Evolutionary conservation across 2,888 invertebrate species (phyloP).

Genomic region (Nymphalis urticae): DNA sequence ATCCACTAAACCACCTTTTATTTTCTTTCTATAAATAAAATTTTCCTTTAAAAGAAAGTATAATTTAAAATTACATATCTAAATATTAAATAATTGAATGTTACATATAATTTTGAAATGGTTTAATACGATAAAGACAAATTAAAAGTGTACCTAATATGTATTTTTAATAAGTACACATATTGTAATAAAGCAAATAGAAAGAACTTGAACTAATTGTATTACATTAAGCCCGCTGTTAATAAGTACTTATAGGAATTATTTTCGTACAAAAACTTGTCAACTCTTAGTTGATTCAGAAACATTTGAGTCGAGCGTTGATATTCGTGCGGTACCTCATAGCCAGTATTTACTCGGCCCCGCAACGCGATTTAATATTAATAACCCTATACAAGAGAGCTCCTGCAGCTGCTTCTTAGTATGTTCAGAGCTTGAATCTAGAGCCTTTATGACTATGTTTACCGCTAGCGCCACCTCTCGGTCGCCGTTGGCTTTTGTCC

Average conservation of each 20-base stretch:
- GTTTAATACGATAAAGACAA: too few species aligned
- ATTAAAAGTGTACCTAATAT: too few species aligned
- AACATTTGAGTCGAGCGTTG: slow-evolving; percentile 4
- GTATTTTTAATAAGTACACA: too few species aligned
- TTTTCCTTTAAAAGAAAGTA: too few species aligned
- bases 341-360: slow-evolving; percentile 61
- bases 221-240: too few species aligned
- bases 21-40: too few species aligned
- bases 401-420: slow-evolving; percentile 55
- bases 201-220: too few species aligned
- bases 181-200: too few species aligned
- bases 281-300: slow-evolving; percentile 11
- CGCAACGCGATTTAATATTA: slow-evolving; percentile 71
- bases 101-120: too few species aligned
- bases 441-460: slow-evolving; percentile 74
- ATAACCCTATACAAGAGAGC: slow-evolving; percentile 69
- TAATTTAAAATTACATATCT: too few species aligned
- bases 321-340: slow-evolving; percentile 26
- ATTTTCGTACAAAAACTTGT: neutral
- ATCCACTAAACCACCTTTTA: too few species aligned
- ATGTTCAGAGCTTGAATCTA: slow-evolving; percentile 51
- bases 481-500: slow-evolving; percentile 48
- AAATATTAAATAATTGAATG: too few species aligned
- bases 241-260: neutral
- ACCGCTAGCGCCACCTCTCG: slow-evolving; percentile 52